Evolutionary conservation across 2,888 invertebrate species (phyloP).

Genomic region (Epicampocera succincta): DNA sequence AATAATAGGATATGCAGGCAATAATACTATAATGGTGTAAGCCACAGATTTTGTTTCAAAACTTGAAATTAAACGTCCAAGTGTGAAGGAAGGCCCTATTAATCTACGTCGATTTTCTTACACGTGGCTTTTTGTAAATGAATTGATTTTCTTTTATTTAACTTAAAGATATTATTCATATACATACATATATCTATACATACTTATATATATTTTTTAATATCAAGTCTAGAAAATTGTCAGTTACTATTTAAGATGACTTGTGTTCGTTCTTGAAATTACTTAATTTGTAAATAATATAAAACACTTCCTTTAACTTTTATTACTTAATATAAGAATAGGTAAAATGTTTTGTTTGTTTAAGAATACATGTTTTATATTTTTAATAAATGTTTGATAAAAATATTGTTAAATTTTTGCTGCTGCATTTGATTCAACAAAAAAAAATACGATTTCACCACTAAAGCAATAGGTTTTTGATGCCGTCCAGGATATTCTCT

Average conservation of each 20-base stretch:
- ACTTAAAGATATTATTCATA: background rate
- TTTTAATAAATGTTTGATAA: constrained; percentile 68
- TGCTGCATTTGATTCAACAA: background rate
- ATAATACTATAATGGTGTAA: too few species aligned
- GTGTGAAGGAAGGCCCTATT: too few species aligned
- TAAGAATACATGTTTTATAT: constrained; percentile 68
- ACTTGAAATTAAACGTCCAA: too few species aligned
- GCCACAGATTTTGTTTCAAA: too few species aligned
- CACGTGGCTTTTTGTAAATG: too few species aligned
- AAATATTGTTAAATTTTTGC: constrained; percentile 38
- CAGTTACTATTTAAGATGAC: constrained; percentile 51
- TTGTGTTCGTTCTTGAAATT: constrained; percentile 54
- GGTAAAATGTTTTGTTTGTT: constrained; percentile 69
- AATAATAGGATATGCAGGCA: too few species aligned
- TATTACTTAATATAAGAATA: constrained; percentile 60
- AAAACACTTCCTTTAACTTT: constrained; percentile 36
- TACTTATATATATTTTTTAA: constrained; percentile 4
- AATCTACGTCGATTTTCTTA: too few species aligned
- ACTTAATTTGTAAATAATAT: constrained; percentile 47
- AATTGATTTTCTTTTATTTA: constrained; percentile 19
- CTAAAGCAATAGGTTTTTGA: too few species aligned
- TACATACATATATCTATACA: background rate
- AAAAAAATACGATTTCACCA: too few species aligned
- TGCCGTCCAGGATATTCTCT: too few species aligned
- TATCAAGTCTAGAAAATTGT: constrained; percentile 47